A percentile compares a stretch with the other conserved stretches of the same genome.
These are phyloP conservation scores for Heliconius erato DNA, from an alignment of 2,888 invertebrate genomes.

Conservation along the genomic window DNA sequence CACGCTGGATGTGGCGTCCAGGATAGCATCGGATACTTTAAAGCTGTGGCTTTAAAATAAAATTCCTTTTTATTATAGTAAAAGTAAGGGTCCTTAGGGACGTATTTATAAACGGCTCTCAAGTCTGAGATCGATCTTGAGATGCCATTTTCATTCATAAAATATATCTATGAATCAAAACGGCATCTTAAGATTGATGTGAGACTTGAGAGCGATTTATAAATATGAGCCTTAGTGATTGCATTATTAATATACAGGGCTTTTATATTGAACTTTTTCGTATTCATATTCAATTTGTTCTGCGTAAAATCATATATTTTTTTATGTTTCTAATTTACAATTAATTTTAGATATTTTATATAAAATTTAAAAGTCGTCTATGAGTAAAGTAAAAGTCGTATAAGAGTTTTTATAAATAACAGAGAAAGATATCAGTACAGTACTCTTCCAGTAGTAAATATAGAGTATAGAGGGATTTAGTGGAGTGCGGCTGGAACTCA, in stretches of 20 bases:
- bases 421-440: neutral
- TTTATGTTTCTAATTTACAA: neutral
- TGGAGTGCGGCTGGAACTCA: constrained; percentile 48
- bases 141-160: too few relatives aligned
- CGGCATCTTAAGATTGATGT: too few relatives aligned
- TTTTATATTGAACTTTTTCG: too few relatives aligned
- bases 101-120: too few relatives aligned
- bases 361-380: neutral
- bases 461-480: constrained; percentile 18
- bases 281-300: too few relatives aligned
- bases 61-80: neutral
- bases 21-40: constrained; percentile 29
- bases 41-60: constrained; percentile 12
- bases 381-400: too few relatives aligned
- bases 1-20: constrained; percentile 52
- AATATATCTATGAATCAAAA: too few relatives aligned
- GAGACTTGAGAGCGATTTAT: too few relatives aligned
- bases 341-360: neutral
- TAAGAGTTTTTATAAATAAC: neutral
- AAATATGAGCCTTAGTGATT: too few relatives aligned
- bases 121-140: too few relatives aligned
- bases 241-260: too few relatives aligned
- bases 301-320: too few relatives aligned
- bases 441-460: constrained; percentile 35
- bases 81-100: neutral